Evolutionary conservation across 2,113 vertebrate species (phyloP), one percentile per base, ranked within the genome.

Genomic region (Aphyosemion australe): DNA sequence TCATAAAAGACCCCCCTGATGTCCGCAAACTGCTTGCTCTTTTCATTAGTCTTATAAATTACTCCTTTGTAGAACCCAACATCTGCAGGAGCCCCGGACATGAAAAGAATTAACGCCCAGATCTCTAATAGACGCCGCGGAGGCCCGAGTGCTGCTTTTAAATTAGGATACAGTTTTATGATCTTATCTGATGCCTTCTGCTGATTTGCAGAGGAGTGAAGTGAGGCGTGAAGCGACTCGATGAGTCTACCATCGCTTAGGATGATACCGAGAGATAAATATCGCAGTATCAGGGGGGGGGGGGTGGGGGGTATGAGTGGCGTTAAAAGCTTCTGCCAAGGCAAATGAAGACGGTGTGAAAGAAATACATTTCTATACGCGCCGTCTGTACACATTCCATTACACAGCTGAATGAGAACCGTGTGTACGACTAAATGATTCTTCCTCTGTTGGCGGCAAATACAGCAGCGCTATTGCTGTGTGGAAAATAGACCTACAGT

Each of bases 31-130:
- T 72, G 88, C 83, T 82, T 77, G 86, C 87, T 92, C 88, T 92
- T 93, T 93, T 93, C 92, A 93, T 93, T 93, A 93, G 87, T 83
- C 84, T 90, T 85, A 84, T 87, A 92, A 92, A 93, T 91, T 66
- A 90, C 86, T 86, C 86, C 88, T 94, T 93, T 94, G 92, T 93
- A 93, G 91, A 69, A 68, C 65, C 69, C 84, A 80, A 80, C 90
- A 87, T 90, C 85, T 83, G 88, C 89, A 89, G 87, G 87, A 90
- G 90, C 87, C 78, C 76, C 37, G 79, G 86, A 91, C 92, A 92
- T 92, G 90, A 94, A 92, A 91, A 85, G 90, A 93, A 93, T 93
- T 92, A 94, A 90, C 81, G 60, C 83, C 80, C 80, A 62, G 82
- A 86, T 91, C 90, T 91, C 87, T 86, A 92, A 92, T 88, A 91